Base-by-base conservation (phyloP, 2,797 vertebrate genomes). In the Neosilurus mollespiculum region DNA sequence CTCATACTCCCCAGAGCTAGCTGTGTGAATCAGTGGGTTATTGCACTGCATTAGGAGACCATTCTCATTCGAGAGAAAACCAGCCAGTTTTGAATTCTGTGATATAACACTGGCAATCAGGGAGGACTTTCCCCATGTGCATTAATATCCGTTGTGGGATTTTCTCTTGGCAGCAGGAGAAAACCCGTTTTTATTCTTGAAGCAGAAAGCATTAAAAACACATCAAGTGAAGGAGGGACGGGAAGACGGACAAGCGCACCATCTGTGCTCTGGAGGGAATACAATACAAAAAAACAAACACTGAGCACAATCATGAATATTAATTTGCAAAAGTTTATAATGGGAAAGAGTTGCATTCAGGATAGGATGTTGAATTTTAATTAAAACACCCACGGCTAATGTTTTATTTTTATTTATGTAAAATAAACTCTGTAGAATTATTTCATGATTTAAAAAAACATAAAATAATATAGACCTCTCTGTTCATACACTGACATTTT, bases 31-130 rank as follows among this genome's bases (percentile, higher is more conserved):
- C 18, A 54, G 53, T 83, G 30, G 3, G 67, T 86, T 67, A 86
- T 81, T 71, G 77, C 72, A 11, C 11, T 37, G 54, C 78, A 83
- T 67, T 88, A 81, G 86, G 82, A 79, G 87, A 69, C 34, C 65
- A 20, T 71, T 54, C 79, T 86, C n/a, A 22, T 80, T 14, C 4
- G 26, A 59, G 54, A 37, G 26, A 26, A 79, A 69, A 24, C 34
- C 30, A 71, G 59, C n/a, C 62, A 9, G n/a, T 71, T 67, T 30
- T 76, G 67, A 66, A 71, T 87, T 53, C 59, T 26, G 64, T 64
- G 54, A 69, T 53, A 65, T 54, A 70, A 58, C 26, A 54, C 86
- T 76, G 61, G 62, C 54, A 81, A 82, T 67, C 26, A 75, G 24
- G 71, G 71, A 58, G 67, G 80, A 80, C 61, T 77, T 54, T 43